These are phyloP conservation scores for Epiblema foenella DNA, from an alignment of 2,888 invertebrate species.

Conservation along the genomic window DNA sequence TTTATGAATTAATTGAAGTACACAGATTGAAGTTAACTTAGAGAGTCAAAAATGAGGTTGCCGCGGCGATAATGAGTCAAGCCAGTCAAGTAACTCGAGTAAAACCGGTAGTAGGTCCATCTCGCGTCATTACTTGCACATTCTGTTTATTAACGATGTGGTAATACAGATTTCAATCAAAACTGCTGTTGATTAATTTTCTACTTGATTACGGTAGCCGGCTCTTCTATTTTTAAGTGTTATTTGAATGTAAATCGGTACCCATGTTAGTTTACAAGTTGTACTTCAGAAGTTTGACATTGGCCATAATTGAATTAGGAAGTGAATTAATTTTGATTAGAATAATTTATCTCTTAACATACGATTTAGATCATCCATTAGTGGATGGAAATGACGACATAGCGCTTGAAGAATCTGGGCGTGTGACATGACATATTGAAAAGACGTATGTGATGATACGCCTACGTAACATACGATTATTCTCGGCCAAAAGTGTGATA, in stretches of 20 bases:
- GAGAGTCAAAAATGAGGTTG: slow-evolving; percentile 61
- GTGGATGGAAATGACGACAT: slow-evolving; percentile 38
- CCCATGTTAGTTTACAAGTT: slow-evolving; percentile 2
- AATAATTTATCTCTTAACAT: slow-evolving; percentile 35
- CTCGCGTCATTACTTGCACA: slow-evolving; percentile 79
- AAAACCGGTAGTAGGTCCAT: slow-evolving; percentile 81
- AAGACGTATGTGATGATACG: slow-evolving; percentile 11
- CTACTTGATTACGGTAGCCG: slow-evolving; percentile 70
- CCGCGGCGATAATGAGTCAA: slow-evolving; percentile 69
- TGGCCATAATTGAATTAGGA: slow-evolving; percentile 30
- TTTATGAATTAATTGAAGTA: slow-evolving; percentile 57
- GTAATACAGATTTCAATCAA: slow-evolving; percentile 77
- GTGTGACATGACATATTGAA: slow-evolving; percentile 36
- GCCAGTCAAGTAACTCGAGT: slow-evolving; percentile 56
- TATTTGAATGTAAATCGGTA: slow-evolving; percentile 21
- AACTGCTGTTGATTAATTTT: slow-evolving; percentile 80
- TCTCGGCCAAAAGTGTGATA: neutral
- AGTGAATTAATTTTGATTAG: slow-evolving; percentile 30
- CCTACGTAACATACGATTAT: slow-evolving; percentile 6
- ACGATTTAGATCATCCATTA: slow-evolving; percentile 39
- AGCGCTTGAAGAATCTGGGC: slow-evolving; percentile 20
- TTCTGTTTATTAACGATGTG: slow-evolving; percentile 72
- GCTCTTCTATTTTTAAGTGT: slow-evolving; percentile 59
- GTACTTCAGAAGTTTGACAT: slow-evolving; percentile 20
- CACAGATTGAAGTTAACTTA: slow-evolving; percentile 23